Conservation (phyloP, 2,797 vertebrate genomes). For the Semaprochilodus insignis region DNA sequence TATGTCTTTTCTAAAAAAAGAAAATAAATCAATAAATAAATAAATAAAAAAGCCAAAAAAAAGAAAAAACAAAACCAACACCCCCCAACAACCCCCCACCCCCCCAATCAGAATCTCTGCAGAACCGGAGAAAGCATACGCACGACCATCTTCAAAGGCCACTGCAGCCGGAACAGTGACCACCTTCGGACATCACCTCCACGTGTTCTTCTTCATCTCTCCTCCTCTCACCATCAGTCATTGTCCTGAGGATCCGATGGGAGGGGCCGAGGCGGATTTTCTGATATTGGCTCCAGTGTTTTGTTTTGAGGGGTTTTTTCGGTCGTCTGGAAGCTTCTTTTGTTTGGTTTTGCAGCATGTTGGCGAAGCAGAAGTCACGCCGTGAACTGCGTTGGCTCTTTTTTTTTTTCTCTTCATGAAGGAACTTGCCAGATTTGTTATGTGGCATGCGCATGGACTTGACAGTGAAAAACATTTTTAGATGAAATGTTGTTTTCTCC, state of each 20-base stretch:
- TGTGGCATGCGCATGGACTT: conserved; percentile 83
- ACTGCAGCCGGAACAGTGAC: conserved; percentile 26
- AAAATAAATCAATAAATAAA: conserved; percentile 67
- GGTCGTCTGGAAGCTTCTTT: conserved; percentile 4
- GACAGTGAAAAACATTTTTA: conserved; percentile 68
- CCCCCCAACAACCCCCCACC: too few species aligned
- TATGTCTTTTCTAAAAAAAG: conserved; percentile 97
- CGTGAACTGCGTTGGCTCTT: conserved; percentile 70
- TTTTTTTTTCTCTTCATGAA: conserved; percentile 67
- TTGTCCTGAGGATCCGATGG: conserved; percentile 63
- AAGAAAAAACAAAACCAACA: background rate
- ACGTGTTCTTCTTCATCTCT: conserved; percentile 69
- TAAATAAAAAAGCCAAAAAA: conserved; percentile 53
- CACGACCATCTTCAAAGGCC: conserved; percentile 28
- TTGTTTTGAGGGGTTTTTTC: conserved; percentile 58
- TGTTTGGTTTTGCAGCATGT: conserved; percentile 65
- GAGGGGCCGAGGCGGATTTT: conserved; percentile 62
- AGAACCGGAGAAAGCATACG: conserved; percentile 69
- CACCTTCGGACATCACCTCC: conserved; percentile 62
- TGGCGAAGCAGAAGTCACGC: conserved; percentile 63
- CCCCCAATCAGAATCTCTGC: conserved; percentile 72
- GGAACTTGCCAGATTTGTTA: conserved; percentile 80
- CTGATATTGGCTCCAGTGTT: conserved; percentile 63
- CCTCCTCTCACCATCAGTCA: conserved; percentile 66
- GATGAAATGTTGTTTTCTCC: conserved; percentile 47